Conservation (phyloP, 2,113 vertebrate genomes). For the Oxygymnocypris stewartii region DNA sequence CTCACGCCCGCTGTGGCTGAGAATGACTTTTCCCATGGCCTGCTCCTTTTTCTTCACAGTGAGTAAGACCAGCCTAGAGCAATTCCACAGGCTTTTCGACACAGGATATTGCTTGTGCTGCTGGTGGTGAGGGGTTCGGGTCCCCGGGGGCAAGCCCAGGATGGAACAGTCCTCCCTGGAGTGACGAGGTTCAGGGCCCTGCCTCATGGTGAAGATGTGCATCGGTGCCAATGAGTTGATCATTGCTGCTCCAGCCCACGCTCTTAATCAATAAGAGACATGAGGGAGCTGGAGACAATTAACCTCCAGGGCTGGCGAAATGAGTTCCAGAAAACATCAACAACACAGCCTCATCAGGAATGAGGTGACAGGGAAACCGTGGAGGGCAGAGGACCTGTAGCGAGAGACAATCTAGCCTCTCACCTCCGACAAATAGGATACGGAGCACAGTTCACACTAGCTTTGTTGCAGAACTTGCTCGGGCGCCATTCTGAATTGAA, state of each 20-base stretch:
- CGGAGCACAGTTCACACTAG: slow-evolving; percentile 15
- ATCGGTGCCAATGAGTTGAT: slow-evolving; percentile 10
- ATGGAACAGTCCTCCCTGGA: slow-evolving; percentile 22
- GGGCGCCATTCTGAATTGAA: background rate
- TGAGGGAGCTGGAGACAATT: slow-evolving; percentile 46
- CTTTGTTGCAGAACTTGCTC: background rate
- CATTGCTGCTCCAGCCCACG: slow-evolving; percentile 6
- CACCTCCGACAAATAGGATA: slow-evolving; percentile 20
- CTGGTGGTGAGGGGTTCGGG: slow-evolving; percentile 17
- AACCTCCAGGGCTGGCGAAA: slow-evolving; percentile 42
- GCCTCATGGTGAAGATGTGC: background rate
- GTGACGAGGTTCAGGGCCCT: slow-evolving; percentile 30
- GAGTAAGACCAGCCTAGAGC: slow-evolving; percentile 20
- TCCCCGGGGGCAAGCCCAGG: slow-evolving; percentile 21
- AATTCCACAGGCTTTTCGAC: background rate
- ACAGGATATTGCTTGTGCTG: background rate
- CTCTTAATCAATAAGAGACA: slow-evolving; percentile 44
- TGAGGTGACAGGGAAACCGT: slow-evolving; percentile 30
- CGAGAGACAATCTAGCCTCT: slow-evolving; percentile 27
- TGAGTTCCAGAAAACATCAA: slow-evolving; percentile 42
- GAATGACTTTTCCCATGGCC: slow-evolving; percentile 37
- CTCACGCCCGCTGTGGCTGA: slow-evolving; percentile 22
- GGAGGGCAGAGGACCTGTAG: slow-evolving; percentile 15
- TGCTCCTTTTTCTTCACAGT: slow-evolving; percentile 28
- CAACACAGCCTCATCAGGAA: slow-evolving; percentile 33